Evolutionary conservation across 92 coral and sea anemone genomes (phyloP), one percentile per base, ranked within the genome.

Genomic region (Diadumene lineata): DNA sequence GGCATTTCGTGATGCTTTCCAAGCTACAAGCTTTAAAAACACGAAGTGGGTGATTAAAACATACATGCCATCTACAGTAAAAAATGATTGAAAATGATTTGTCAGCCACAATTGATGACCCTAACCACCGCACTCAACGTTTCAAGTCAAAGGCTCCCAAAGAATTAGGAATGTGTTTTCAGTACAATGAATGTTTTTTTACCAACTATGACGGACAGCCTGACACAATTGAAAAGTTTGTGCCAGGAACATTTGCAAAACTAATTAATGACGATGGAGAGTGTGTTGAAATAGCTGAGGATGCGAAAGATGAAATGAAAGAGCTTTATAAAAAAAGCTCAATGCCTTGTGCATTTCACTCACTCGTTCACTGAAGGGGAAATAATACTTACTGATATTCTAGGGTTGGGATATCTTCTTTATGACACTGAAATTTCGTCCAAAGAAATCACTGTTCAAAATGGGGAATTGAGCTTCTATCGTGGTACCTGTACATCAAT

Each of bases 1-100:
- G 56, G 97, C 83, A 51, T 90, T 83, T 73, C 31, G 92, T 58
- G 89, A 90, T 90, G 89, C 96, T 16, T 90, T 43, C 74, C 80
- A 85, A 71, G 88, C 81, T 53, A 64, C 51, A 28, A 64, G 50
- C 50, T 46, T 51, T 67, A 60, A 56, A 44, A 81, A 78, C 68
- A 24, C 64, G 56, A 23, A 73, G 60, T 85, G 90, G 93, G 93
- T 89, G 51, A 32, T 85, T 28, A 89, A 89, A 72, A 56, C 72
- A 60, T 89, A 85, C 61, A 84, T 80, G 64, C 75, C 32, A 50
- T 73, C 70, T 67, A 56, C 93, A 43, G 80, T 78, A n/a, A 43
- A 56, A 50, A 79, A 85, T 81, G 31, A 89, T 89, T 34, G 86
- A 60, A 63, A 63, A 72, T 62, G 76, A 79, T 34, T 43, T 86